Conservation (phyloP, 2,113 vertebrate genomes). For the Pontoporia blainvillei region DNA sequence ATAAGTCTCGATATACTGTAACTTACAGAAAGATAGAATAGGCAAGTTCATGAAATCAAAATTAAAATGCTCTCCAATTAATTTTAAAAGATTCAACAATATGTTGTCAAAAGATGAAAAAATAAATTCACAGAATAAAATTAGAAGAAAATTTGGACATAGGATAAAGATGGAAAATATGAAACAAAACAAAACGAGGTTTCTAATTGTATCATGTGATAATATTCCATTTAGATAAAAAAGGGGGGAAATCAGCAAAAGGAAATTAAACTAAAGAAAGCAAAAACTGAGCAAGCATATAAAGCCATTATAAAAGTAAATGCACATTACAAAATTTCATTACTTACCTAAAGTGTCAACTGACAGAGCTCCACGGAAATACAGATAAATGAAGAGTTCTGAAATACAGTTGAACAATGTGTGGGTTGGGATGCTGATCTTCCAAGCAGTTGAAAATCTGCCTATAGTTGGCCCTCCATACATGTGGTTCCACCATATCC, state of each 20-base stretch:
- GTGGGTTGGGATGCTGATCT: too few relatives aligned
- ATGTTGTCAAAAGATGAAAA: background rate
- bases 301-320: background rate
- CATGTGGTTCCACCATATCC: fast-evolving
- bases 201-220: background rate
- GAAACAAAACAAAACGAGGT: background rate
- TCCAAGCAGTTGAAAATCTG: background rate
- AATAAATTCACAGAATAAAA: background rate
- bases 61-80: background rate
- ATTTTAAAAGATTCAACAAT: background rate
- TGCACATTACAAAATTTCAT: background rate
- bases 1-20: background rate
- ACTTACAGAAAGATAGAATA: background rate
- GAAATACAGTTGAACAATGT: background rate
- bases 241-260: background rate
- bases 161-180: background rate
- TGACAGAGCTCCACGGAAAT: background rate
- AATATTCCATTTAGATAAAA: background rate
- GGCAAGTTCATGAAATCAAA: background rate
- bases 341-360: background rate
- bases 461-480: too few relatives aligned
- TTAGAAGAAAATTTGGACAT: background rate
- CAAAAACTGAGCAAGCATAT: background rate
- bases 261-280: background rate
- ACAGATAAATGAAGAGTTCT: background rate